Evolutionary conservation across 1,140 invertebrate species (phyloP), one percentile per base, ranked within the genome.

Genomic region (Diachasmimorpha longicaudata): DNA sequence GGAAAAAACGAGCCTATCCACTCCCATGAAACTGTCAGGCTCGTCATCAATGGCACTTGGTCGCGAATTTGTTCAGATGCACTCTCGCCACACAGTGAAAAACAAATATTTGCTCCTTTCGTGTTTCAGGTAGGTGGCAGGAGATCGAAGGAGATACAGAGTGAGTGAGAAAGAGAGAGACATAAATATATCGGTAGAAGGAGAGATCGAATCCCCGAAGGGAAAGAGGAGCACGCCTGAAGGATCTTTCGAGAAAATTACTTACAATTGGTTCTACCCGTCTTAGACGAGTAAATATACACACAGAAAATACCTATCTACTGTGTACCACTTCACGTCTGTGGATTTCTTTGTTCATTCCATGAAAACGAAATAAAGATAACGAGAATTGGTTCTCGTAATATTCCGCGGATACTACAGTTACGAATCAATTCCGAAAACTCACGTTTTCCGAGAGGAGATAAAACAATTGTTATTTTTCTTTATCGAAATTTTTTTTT

Each of bases 181-280:
- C 2, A n/a, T n/a, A n/a, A n/a, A n/a, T n/a, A n/a, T n/a, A n/a
- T n/a, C n/a, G n/a, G n/a, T n/a, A n/a, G n/a, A n/a, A n/a, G 6
- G 31, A 6, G 6, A 31, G 2, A 31, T 6, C 31, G 31, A 6
- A 31, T 31, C 31, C 31, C 31, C 31, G 31, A 31, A 46, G 42
- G 42, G 36, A 70, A 36, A 19, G 25, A 48, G 14, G 44, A 71
- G n/a, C 42, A 19, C 69, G 69, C 42, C 69, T 71, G 42, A 48
- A 71, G 69, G 69, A 71, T 71, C 69, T 71, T 71, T 63, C 69
- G 69, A 71, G 69, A 71, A 71, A 71, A 71, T 71, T 71, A 71
- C 69, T 71, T 48, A 71, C 69, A 71, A 71, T 71, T 48, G 69
- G 69, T 71, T 71, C 39, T 48, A 39, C 69, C 39, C 44, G 39